Evolutionary conservation across 2,888 invertebrate genomes (phyloP).

Genomic region (Campoletis raptor): DNA sequence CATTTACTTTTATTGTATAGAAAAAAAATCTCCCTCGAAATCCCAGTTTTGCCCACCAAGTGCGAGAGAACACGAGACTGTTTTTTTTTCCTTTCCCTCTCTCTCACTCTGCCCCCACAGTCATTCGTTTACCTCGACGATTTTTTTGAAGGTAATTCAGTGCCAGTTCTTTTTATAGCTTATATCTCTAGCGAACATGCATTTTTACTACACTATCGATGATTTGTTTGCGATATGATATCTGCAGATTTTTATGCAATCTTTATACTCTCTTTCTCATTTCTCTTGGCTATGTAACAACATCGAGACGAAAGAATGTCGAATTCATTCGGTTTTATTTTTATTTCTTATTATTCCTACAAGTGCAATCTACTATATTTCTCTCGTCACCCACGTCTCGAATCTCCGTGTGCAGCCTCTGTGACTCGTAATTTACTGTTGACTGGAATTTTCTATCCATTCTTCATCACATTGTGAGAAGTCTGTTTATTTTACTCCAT

Average conservation of each 20-base stretch:
- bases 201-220: background rate
- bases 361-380: slow-evolving; percentile 8
- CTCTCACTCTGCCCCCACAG: background rate
- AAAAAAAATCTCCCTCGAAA: slow-evolving; percentile 19
- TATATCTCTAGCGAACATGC: background rate
- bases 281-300: background rate
- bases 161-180: slow-evolving; percentile 1
- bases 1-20: slow-evolving; percentile 11
- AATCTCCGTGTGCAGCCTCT: slow-evolving; percentile 11
- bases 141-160: slow-evolving; percentile 45
- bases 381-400: slow-evolving; percentile 23
- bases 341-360: slow-evolving; percentile 19
- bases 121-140: slow-evolving; percentile 19
- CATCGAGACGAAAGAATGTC: background rate
- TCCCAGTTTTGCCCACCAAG: slow-evolving; percentile 25
- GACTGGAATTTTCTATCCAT: slow-evolving; percentile 19
- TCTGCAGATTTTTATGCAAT: slow-evolving; percentile 13
- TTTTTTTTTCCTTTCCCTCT: background rate
- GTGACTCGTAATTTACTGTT: slow-evolving; percentile 3
- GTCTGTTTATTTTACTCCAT: background rate
- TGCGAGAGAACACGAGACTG: slow-evolving; percentile 50
- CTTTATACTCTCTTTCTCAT: background rate
- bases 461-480: background rate
- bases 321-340: background rate
- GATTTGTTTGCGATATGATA: background rate